Conservation (phyloP, 2,113 vertebrate genomes). For the Amblyornis subalaris region DNA sequence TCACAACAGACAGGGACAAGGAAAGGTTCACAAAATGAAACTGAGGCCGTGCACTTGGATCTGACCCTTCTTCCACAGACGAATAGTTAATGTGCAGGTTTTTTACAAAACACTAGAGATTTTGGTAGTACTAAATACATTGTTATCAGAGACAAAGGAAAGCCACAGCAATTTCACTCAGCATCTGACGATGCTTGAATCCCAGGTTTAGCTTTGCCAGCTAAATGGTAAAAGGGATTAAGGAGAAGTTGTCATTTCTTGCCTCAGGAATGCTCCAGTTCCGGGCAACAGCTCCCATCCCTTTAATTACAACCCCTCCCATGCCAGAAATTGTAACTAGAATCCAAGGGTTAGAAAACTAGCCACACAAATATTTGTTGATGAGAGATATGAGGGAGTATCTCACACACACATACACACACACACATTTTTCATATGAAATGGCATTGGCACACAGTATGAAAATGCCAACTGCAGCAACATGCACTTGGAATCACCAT, state of each 20-base stretch:
- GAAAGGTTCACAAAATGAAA: not conserved
- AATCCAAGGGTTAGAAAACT: slow-evolving; percentile 8
- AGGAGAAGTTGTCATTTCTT: not conserved
- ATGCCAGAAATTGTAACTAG: not conserved
- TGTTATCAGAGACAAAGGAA: not conserved
- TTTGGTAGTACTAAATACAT: not conserved
- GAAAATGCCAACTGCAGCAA: slow-evolving; percentile 30
- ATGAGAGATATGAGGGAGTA: not conserved
- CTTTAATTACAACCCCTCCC: not conserved
- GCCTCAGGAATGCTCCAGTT: not conserved
- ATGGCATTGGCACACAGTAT: not conserved
- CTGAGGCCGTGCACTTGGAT: not conserved
- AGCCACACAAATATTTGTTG: not conserved
- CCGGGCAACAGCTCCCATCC: not conserved
- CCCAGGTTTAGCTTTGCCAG: not conserved
- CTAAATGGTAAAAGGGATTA: not conserved
- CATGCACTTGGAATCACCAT: slow-evolving; percentile 70
- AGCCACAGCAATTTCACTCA: not conserved
- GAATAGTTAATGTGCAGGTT: not conserved
- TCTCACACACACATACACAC: not conserved
- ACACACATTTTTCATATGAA: not conserved
- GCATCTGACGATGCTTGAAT: not conserved
- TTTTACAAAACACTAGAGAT: not conserved
- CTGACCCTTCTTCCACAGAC: not conserved
- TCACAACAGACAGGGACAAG: not conserved